Evolutionary conservation across 2,113 vertebrate genomes (phyloP), one percentile per base, ranked within the genome.

Genomic region (Salvelinus namaycush): DNA sequence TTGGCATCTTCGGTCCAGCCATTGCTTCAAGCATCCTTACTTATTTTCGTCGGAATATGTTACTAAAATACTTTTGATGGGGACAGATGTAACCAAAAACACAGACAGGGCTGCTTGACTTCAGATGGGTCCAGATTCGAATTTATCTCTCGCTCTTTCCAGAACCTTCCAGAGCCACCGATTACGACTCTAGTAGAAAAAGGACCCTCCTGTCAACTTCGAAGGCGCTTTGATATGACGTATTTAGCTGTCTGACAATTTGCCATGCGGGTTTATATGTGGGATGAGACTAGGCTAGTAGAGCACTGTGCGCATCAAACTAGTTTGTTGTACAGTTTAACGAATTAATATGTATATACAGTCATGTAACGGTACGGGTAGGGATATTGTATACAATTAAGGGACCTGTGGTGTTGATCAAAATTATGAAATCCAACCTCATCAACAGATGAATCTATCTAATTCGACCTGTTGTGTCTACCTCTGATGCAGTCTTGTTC

Each of bases 131-230:
- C 24, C 64, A 72, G 94, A 94, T 94, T 87, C 0, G 2, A 4
- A 5, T 27, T 22, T 3, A 0, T 27, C n/a, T 27, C 67, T 62
- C 44, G 12, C 13, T 1, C 27, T 20, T 0, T 0, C 18, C 5
- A 70, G 96, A 98, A 96, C 2, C 91, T 98, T 99, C 97, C 84
- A 96, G 96, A 97, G 87, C 57, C 73, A 76, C 79, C 76, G 81
- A 72, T 39, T 59, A 87, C 86, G 74, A 84, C 83, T 57, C 16
- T 11, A 9, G 7, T 14, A 44, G 31, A 76, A 75, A 88, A 90
- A 91, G 80, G 88, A 90, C 81, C 89, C 80, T 73, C 26, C 68
- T 81, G 84, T 86, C 59, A 57, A 34, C 18, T 1, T 5, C 12
- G 7, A 18, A 24, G 75, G 70, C 88, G 88, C 87, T n/a, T 48